These are phyloP conservation scores for Chrysoperla carnea DNA, from an alignment of 1,140 invertebrate genomes.

Conservation along the genomic window DNA sequence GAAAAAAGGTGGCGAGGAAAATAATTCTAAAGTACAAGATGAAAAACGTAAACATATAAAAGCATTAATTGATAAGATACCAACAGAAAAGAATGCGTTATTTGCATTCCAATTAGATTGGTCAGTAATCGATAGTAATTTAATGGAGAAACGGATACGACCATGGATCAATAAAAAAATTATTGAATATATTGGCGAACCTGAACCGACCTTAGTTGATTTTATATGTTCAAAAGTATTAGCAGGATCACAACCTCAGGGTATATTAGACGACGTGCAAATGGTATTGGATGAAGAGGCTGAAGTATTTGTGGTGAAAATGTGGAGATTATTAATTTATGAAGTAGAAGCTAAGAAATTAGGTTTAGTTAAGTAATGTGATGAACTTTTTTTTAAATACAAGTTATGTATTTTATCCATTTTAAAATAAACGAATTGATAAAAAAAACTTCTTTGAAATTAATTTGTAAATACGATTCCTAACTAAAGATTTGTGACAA, in stretches of 20 bases:
- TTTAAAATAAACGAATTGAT: too few species aligned
- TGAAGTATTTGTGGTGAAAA: constrained; percentile 98
- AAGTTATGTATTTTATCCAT: too few species aligned
- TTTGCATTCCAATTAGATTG: constrained; percentile 91
- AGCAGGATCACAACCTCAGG: constrained; percentile 77
- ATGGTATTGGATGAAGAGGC: constrained; percentile 99
- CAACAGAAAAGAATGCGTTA: constrained; percentile 88
- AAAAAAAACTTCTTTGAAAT: too few species aligned
- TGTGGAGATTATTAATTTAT: constrained; percentile 98
- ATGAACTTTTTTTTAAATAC: too few species aligned
- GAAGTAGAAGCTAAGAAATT: constrained; percentile 97
- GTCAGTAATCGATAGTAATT: constrained; percentile 42
- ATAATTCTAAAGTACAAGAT: constrained; percentile 56
- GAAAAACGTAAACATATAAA: constrained; percentile 95
- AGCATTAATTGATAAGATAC: constrained; percentile 94
- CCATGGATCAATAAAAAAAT: constrained; percentile 99
- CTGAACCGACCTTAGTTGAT: constrained; percentile 93
- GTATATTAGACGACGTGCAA: constrained; percentile 93
- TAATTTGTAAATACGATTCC: too few species aligned
- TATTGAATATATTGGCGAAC: constrained; percentile 97
- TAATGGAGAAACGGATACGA: constrained; percentile 94
- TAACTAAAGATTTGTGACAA: too few species aligned
- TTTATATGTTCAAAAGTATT: constrained; percentile 98
- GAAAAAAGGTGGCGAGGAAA: constrained; percentile 43
- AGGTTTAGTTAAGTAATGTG: constrained; percentile 50